Evolutionary conservation across 2,888 invertebrate species (phyloP), one percentile per base, ranked within the genome.

Genomic region (Leucoptera coffeella): DNA sequence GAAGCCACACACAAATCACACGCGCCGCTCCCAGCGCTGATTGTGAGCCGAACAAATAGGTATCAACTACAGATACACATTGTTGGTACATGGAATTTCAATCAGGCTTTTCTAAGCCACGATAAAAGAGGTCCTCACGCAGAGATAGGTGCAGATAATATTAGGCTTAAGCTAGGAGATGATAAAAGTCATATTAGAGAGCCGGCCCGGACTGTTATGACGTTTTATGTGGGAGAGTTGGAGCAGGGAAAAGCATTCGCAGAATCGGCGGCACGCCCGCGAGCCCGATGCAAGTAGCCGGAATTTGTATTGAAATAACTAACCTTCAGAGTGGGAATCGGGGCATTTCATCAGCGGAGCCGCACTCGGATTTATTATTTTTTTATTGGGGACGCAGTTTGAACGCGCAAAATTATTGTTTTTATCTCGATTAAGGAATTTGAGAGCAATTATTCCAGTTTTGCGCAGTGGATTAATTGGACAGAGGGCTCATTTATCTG

Each of bases 291-390:
- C 59, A 59, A 65, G 65, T 61, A 59, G 57, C 60, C 50, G 62
- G 60, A 64, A 67, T 67, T 67, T 65, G 64, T 65, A 67, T 67
- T 59, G 60, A 58, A 69, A 65, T 67, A 67, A 58, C 58, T 32
- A 30, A 32, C 54, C 55, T 57, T 52, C 48, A 54, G 65, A 59
- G 59, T 57, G 61, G 45, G 54, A 58, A 64, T 62, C 56, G 56
- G 52, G 51, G 57, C 60, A 56, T 65, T 62, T 60, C 61, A 62
- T 62, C 59, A 53, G 47, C 38, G 45, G 37, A 43, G 39, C 45
- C 48, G 47, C 40, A 45, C 43, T 45, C 46, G 42, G 64, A 65
- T 67, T 65, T 67, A 64, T 69, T 64, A 64, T 69, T 65, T 65
- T n/a, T 64, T 65, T 62, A 53, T 59, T 42, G 41, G 42, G 49